Evolutionary conservation across 1,140 invertebrate genomes (phyloP).

Genomic region (Drosophila sulfurigaster): DNA sequence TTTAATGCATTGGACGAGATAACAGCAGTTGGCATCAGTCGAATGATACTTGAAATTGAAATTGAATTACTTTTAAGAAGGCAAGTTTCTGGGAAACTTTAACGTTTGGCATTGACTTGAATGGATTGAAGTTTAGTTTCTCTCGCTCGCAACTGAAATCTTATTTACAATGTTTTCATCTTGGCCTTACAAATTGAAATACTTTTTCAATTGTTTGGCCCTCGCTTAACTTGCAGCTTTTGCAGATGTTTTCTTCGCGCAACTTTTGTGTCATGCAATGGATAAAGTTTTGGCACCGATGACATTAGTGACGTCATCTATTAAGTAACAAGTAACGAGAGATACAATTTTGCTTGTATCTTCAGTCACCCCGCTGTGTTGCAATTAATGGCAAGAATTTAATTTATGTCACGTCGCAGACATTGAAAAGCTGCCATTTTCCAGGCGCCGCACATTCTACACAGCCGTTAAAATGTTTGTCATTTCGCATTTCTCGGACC

Average conservation of each 20-base stretch:
- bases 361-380: neutral
- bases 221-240: conserved; percentile 2
- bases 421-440: conserved; percentile 35
- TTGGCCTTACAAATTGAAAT: conserved; percentile 66
- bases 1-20: neutral
- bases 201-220: conserved; percentile 63
- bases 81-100: conserved; percentile 18
- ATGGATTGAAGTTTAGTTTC: conserved; percentile 38
- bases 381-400: conserved; percentile 67
- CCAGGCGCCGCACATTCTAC: conserved; percentile 20
- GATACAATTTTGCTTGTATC: neutral
- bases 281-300: conserved; percentile 35
- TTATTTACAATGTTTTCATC: conserved; percentile 45
- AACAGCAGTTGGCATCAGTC: neutral
- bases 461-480: conserved; percentile 50
- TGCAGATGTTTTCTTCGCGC: conserved; percentile 21
- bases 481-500: conserved; percentile 45
- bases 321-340: neutral
- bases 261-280: conserved; percentile 39
- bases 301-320: conserved; percentile 18
- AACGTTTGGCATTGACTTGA: conserved; percentile 27
- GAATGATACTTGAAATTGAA: conserved; percentile 17
- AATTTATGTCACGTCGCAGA: conserved; percentile 73
- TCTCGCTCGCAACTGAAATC: conserved; percentile 31
- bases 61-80: conserved; percentile 23